Conservation (phyloP, 2,113 vertebrate species). For the Colinus virginianus region DNA sequence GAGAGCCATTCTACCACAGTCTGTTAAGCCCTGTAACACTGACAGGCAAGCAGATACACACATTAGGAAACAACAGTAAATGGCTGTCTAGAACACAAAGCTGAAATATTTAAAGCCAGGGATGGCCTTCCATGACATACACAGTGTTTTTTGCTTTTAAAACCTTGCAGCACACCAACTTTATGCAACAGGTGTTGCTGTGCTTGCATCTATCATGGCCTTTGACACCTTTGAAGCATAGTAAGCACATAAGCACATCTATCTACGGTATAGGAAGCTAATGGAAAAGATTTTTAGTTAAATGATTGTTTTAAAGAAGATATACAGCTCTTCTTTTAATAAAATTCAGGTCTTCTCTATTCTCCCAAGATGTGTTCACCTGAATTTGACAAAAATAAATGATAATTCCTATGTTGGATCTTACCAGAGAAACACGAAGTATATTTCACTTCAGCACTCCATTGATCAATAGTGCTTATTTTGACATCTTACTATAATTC, state of each 20-base stretch:
- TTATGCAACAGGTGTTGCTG: background rate
- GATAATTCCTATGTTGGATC: background rate
- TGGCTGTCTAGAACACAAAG: background rate
- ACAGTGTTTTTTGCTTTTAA: background rate
- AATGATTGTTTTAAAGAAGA: background rate
- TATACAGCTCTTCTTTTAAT: background rate
- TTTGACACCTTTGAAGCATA: background rate
- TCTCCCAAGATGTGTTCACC: background rate
- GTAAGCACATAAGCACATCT: background rate
- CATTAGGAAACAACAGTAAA: background rate
- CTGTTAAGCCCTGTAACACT: background rate
- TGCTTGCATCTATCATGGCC: background rate
- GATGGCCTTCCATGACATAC: background rate
- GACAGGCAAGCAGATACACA: background rate
- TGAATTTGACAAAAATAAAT: slow-evolving; percentile 19
- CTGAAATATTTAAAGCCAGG: background rate
- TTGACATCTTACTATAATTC: background rate
- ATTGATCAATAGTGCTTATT: slow-evolving; percentile 23
- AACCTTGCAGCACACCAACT: background rate
- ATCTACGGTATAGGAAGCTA: background rate
- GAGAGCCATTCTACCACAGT: background rate
- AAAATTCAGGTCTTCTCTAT: background rate
- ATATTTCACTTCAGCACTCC: background rate
- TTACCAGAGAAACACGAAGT: background rate
- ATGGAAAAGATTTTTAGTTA: background rate